Conservation (phyloP, 2,113 vertebrate species). For the Zosterops pallidus region DNA sequence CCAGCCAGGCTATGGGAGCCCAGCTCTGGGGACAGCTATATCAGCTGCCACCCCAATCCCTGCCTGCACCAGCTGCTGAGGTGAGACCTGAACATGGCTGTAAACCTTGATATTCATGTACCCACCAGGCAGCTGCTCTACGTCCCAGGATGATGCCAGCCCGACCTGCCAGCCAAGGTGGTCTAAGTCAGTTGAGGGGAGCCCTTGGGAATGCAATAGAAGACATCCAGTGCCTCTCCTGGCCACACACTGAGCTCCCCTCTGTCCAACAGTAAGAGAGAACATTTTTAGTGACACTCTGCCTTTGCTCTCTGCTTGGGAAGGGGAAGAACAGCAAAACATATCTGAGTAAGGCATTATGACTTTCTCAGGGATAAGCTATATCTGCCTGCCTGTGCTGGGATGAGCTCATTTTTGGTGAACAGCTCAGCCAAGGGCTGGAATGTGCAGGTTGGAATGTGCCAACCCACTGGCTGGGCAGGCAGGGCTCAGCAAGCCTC, state of each 20-base stretch:
- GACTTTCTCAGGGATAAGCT: neutral
- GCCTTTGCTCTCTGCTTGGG: neutral
- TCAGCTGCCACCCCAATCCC: neutral
- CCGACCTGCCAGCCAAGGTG: neutral
- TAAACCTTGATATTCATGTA: neutral
- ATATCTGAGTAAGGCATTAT: accelerated
- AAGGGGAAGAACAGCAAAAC: neutral
- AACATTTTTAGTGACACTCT: neutral
- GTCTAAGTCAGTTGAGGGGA: neutral
- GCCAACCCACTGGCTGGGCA: neutral
- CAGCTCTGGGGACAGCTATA: neutral
- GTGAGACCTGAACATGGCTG: neutral
- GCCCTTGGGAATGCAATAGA: neutral
- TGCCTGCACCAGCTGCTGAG: neutral
- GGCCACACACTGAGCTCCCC: neutral
- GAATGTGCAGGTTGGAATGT: neutral
- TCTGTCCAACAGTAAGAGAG: accelerated
- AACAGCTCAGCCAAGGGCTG: neutral
- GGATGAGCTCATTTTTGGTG: neutral
- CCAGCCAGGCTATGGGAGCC: neutral
- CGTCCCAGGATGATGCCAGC: neutral
- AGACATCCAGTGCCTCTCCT: neutral
- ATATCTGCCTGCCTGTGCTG: neutral
- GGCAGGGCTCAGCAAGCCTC: neutral
- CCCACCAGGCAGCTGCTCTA: neutral